Conservation (phyloP, 2,888 invertebrate genomes). For the Pandemis cinnamomeana region DNA sequence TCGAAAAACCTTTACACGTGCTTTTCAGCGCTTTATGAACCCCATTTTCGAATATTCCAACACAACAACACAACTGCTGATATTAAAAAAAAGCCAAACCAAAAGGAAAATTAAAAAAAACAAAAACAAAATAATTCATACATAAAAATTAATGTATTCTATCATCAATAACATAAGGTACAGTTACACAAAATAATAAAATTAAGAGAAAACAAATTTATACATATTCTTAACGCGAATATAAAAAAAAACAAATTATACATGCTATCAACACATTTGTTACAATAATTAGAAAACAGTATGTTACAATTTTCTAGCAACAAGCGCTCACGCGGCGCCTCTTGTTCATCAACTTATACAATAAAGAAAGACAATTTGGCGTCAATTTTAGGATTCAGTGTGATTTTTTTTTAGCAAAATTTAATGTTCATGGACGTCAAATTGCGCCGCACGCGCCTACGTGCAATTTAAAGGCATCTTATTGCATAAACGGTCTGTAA, state of each 20-base stretch:
- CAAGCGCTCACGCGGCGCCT: constrained; percentile 62
- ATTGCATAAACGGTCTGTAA: constrained; percentile 7
- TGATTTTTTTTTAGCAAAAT: constrained; percentile 51
- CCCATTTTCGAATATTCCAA: neutral
- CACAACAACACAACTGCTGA: constrained; percentile 32
- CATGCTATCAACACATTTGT: constrained; percentile 80
- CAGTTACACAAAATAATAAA: constrained; percentile 83
- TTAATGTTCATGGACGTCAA: constrained; percentile 45
- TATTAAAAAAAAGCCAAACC: constrained; percentile 48
- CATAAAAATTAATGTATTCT: constrained; percentile 85
- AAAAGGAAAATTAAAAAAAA: constrained; percentile 59
- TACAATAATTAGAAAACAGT: constrained; percentile 75
- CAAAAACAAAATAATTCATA: constrained; percentile 77
- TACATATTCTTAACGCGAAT: constrained; percentile 83
- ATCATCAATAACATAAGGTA: constrained; percentile 84
- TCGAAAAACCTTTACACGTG: too few relatives aligned
- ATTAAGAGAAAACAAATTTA: constrained; percentile 83
- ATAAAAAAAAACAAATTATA: constrained; percentile 81
- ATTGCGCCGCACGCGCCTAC: constrained; percentile 3
- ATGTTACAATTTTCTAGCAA: constrained; percentile 80
- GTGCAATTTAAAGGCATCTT: constrained; percentile 12
- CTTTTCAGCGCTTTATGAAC: too few relatives aligned
- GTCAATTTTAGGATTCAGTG: constrained; percentile 72
- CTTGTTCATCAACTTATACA: constrained; percentile 62
- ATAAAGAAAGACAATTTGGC: constrained; percentile 71